Evolutionary conservation across 2,797 vertebrate species (phyloP).

Genomic region (Chelmon rostratus): DNA sequence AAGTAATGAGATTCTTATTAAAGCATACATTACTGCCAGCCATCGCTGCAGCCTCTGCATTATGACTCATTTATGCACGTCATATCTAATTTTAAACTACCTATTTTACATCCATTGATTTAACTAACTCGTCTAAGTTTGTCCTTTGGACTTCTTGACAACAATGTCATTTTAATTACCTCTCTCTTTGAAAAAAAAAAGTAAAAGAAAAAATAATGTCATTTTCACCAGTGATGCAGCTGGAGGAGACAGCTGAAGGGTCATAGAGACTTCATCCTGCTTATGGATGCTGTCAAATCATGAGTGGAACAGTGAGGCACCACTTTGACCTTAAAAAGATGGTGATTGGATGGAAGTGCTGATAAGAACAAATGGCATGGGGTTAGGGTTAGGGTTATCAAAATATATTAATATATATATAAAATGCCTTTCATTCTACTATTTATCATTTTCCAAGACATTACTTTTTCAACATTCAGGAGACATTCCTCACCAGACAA

Average conservation of each 20-base stretch:
- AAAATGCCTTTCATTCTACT: no score
- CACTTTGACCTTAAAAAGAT: conserved; percentile 26
- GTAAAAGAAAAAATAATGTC: conserved; percentile 16
- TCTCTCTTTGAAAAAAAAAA: conserved; percentile 12
- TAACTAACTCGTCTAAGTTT: conserved; percentile 41
- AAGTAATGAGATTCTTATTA: conserved; percentile 68
- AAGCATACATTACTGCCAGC: conserved; percentile 59
- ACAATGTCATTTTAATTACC: conserved; percentile 62
- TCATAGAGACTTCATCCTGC: conserved; percentile 9
- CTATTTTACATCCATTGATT: conserved; percentile 50
- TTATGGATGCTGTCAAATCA: conserved; percentile 10
- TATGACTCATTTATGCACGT: conserved; percentile 68
- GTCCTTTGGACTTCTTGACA: conserved; percentile 63
- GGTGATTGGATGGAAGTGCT: background rate
- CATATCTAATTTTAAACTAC: conserved; percentile 59
- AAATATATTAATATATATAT: no score
- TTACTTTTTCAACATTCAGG: no score
- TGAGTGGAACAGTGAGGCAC: background rate
- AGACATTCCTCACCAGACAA: no score
- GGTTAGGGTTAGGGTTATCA: no score
- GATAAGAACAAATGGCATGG: background rate
- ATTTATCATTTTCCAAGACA: no score
- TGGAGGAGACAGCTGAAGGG: conserved; percentile 30
- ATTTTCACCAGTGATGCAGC: conserved; percentile 36
- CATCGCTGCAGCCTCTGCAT: conserved; percentile 36